A percentile compares a stretch with the other conserved stretches of the same genome.
Conservation (phyloP, 2,888 invertebrate genomes). For the Dione vanillae region DNA sequence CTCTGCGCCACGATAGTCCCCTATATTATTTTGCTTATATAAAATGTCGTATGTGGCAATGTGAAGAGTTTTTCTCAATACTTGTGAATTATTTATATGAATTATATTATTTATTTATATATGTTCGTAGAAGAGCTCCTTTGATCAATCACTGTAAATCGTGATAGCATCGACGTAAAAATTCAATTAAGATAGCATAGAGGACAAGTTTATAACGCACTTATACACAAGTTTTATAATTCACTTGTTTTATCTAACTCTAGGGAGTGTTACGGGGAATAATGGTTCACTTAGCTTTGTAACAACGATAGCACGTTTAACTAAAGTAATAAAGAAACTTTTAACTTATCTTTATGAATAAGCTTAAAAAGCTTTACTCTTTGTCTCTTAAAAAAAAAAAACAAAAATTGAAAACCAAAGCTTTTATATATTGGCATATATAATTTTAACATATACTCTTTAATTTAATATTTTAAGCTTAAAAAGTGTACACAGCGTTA, state of each 20-base stretch:
- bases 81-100: background rate
- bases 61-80: background rate
- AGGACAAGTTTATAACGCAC: too few relatives aligned
- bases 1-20: too few relatives aligned
- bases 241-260: constrained; percentile 44
- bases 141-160: background rate
- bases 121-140: background rate
- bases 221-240: constrained; percentile 44
- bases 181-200: constrained; percentile 41
- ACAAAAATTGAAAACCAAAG: background rate
- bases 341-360: constrained; percentile 49
- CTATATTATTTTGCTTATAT: too few relatives aligned
- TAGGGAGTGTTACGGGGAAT: constrained; percentile 42
- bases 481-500: background rate
- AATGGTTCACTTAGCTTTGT: constrained; percentile 38
- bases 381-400: background rate
- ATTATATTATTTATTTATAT: background rate
- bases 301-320: constrained; percentile 48
- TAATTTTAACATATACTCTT: background rate
- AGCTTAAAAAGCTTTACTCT: constrained; percentile 49
- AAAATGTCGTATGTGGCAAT: too few relatives aligned
- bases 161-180: constrained; percentile 27
- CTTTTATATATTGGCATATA: background rate
- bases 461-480: background rate
- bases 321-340: constrained; percentile 55